Evolutionary conservation across 2,888 invertebrate genomes (phyloP).

Genomic region (Itoplectis maculator): DNA sequence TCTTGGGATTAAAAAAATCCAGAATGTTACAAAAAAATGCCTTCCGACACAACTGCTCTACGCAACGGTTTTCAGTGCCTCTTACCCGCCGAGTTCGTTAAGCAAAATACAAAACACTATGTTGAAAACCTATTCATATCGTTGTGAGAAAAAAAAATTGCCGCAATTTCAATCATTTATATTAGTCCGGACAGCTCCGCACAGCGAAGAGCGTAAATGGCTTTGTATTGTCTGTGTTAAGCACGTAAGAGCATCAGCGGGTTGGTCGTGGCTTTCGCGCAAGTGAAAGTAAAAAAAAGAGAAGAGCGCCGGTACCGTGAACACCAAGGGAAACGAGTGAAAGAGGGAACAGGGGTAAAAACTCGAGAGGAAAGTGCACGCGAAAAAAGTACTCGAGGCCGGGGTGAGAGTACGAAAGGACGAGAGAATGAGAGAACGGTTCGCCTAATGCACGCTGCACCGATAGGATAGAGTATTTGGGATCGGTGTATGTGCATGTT

Average conservation of each 20-base stretch:
- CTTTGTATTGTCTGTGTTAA: slow-evolving; percentile 40
- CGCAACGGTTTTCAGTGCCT: neutral
- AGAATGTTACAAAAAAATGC: neutral
- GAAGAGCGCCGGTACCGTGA: slow-evolving; percentile 4
- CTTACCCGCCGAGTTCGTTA: neutral
- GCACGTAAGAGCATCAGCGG: slow-evolving; percentile 44
- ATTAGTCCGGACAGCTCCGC: slow-evolving; percentile 4
- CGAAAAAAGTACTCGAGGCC: slow-evolving; percentile 10
- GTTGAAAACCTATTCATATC: neutral
- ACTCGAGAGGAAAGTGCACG: slow-evolving; percentile 12
- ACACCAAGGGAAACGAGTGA: neutral
- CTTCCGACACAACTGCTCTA: neutral
- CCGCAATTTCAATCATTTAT: slow-evolving; percentile 14
- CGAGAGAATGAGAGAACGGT: slow-evolving; percentile 2
- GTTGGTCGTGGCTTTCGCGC: slow-evolving; percentile 3
- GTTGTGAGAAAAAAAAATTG: neutral
- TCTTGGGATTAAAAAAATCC: neutral
- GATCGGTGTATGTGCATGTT: neutral
- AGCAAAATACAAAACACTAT: neutral
- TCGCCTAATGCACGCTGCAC: slow-evolving; percentile 27
- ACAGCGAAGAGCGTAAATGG: slow-evolving; percentile 16
- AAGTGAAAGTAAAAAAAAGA: neutral
- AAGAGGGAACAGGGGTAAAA: neutral
- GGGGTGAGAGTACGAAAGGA: neutral
- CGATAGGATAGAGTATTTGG: neutral